Evolutionary conservation across 2,113 vertebrate species (phyloP).

Genomic region (Malurus alboscapulatus): DNA sequence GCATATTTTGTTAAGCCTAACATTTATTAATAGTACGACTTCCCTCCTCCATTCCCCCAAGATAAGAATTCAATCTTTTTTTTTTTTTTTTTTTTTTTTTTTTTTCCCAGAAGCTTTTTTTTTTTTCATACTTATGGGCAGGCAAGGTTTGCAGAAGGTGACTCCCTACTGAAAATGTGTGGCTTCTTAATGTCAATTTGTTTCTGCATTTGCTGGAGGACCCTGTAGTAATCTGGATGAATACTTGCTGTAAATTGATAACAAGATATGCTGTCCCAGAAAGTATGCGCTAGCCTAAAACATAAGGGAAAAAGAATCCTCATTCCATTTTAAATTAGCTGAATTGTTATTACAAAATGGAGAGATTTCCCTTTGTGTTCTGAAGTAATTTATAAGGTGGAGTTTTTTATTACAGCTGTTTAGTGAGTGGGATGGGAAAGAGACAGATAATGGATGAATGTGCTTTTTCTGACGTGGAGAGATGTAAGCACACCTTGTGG

Average conservation of each 20-base stretch:
- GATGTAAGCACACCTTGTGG: not conserved
- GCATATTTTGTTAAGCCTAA: slow-evolving; percentile 7
- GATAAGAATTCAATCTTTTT: slow-evolving; percentile 21
- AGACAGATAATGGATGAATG: slow-evolving; percentile 64
- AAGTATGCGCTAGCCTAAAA: not conserved
- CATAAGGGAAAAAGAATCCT: slow-evolving; percentile 1
- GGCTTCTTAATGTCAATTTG: slow-evolving; percentile 50
- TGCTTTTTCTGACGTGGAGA: not conserved
- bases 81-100: not conserved
- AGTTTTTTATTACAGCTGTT: slow-evolving; percentile 49
- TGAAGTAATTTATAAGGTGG: slow-evolving; percentile 40
- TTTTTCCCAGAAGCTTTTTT: not conserved
- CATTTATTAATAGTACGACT: slow-evolving; percentile 21
- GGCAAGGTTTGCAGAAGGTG: slow-evolving; percentile 56
- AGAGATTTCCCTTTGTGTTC: slow-evolving; percentile 53
- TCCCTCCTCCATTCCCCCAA: not conserved
- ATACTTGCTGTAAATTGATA: slow-evolving; percentile 52
- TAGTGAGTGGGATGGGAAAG: slow-evolving; percentile 58
- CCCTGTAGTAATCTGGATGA: slow-evolving; percentile 36
- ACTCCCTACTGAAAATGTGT: slow-evolving; percentile 54
- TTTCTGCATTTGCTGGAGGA: slow-evolving; percentile 52
- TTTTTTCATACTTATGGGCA: slow-evolving; percentile 51
- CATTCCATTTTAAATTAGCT: slow-evolving; percentile 31
- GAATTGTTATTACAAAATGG: slow-evolving; percentile 35
- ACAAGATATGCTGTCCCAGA: slow-evolving; percentile 53